phyloP scores from a whole-genome alignment of 2,888 invertebrate species.

The Coremacera marginata region DNA sequence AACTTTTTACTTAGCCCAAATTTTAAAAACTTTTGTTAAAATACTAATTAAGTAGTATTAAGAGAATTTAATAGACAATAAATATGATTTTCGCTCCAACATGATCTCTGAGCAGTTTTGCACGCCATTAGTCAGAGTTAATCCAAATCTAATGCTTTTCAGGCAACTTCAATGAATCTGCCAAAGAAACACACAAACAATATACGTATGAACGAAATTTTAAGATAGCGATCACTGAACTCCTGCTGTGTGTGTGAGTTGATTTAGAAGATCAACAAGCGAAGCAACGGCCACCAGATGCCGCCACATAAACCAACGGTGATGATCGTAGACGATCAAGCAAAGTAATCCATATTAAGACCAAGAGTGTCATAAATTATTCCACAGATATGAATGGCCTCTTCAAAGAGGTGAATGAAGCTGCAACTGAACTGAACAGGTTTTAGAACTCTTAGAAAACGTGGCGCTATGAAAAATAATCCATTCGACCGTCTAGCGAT shows the following conservation, averaged over 20 bases:
- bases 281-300: slow-evolving; percentile 15
- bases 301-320: slow-evolving; percentile 2
- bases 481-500: not conserved
- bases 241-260: not conserved
- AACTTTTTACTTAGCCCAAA: too few relatives aligned
- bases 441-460: not conserved
- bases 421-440: not conserved
- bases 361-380: slow-evolving; percentile 19
- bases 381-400: not conserved
- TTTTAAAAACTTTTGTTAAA: too few relatives aligned
- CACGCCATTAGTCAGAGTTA: not conserved
- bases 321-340: slow-evolving; percentile 20
- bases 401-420: not conserved
- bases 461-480: slow-evolving; percentile 8
- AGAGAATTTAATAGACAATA: not conserved
- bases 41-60: too few relatives aligned
- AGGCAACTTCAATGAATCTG: not conserved
- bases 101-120: not conserved
- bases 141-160: not conserved
- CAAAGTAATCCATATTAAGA: slow-evolving; percentile 18
- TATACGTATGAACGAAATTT: too few relatives aligned
- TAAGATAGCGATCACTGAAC: slow-evolving; percentile 11
- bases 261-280: slow-evolving; percentile 3
- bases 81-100: not conserved
- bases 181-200: too few relatives aligned